A percentile compares a stretch with the other conserved stretches of the same genome.
Conservation (phyloP, 2,113 vertebrate genomes). For the Sarotherodon lohbergeri region DNA sequence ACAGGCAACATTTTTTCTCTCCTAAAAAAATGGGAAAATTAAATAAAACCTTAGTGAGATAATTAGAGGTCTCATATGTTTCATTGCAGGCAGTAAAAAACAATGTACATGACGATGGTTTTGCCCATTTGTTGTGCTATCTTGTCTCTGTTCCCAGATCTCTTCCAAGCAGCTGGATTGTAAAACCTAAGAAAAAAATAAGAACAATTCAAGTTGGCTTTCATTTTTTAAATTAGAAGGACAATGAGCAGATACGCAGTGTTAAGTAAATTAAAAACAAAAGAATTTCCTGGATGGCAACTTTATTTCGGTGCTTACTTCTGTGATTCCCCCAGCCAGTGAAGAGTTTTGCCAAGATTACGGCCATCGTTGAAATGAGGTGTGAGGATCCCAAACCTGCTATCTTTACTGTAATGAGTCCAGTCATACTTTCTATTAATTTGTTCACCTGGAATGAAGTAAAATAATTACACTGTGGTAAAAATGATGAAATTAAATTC, state of each 20-base stretch:
- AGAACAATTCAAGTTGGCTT: not conserved
- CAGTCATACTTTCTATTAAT: slow-evolving; percentile 79
- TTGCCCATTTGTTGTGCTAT: slow-evolving; percentile 70
- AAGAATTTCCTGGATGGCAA: not conserved
- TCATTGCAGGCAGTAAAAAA: not conserved
- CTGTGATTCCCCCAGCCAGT: slow-evolving; percentile 71
- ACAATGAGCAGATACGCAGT: not conserved
- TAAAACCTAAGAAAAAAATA: slow-evolving; percentile 60
- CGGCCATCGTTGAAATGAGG: slow-evolving; percentile 79
- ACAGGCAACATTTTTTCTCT: slow-evolving; percentile 22
- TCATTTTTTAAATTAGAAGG: not conserved
- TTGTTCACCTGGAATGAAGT: slow-evolving; percentile 70
- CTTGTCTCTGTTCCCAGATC: slow-evolving; percentile 65
- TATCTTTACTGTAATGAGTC: slow-evolving; percentile 60
- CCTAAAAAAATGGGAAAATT: slow-evolving; percentile 14
- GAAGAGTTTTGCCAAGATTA: slow-evolving; percentile 62
- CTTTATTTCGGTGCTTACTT: slow-evolving; percentile 52
- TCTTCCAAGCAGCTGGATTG: slow-evolving; percentile 24
- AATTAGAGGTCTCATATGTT: not conserved
- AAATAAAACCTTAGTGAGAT: not conserved
- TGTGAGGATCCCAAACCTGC: slow-evolving; percentile 74
- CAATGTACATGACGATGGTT: slow-evolving; percentile 68
- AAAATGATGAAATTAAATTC: not conserved
- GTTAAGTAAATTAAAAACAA: not conserved
- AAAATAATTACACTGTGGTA: not conserved